phyloP scores from a whole-genome alignment of 2,797 vertebrate species.

The Thunnus albacares region DNA sequence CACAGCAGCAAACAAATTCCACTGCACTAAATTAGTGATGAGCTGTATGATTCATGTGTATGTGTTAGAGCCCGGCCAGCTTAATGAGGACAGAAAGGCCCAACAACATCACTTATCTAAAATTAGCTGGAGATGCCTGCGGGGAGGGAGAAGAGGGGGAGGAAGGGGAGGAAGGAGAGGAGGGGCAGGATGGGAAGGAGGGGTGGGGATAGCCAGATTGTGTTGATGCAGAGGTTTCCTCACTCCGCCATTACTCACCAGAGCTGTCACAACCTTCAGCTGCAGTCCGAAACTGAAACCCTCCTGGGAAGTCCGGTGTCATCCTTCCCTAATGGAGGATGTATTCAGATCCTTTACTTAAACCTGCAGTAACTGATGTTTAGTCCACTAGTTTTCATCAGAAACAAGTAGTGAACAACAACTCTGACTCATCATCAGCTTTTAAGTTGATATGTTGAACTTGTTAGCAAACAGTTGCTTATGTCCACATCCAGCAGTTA shows the following conservation, averaged over 20 bases:
- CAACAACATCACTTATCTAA: slow-evolving; percentile 73
- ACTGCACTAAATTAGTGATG: slow-evolving; percentile 66
- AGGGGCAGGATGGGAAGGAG: background rate
- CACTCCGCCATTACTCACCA: slow-evolving; percentile 23
- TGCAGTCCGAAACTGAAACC: background rate
- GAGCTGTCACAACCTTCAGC: slow-evolving; percentile 45
- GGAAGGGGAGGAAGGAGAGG: background rate
- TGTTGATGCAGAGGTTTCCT: slow-evolving; percentile 65
- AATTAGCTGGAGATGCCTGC: slow-evolving; percentile 68
- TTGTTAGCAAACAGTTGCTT: too few species aligned
- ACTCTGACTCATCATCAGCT: too few species aligned
- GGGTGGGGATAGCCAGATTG: slow-evolving; percentile 9
- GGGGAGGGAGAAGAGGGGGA: background rate
- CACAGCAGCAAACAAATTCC: slow-evolving; percentile 48
- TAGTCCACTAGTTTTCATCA: too few species aligned
- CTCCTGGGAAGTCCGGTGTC: too few species aligned
- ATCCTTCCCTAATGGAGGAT: too few species aligned
- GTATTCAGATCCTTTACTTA: too few species aligned
- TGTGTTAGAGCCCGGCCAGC: slow-evolving; percentile 42
- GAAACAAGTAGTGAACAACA: too few species aligned
- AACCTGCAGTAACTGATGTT: too few species aligned
- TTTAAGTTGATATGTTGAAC: too few species aligned
- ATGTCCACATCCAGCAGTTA: too few species aligned
- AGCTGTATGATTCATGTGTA: slow-evolving; percentile 58
- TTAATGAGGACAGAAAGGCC: slow-evolving; percentile 71